Base-by-base conservation (phyloP, 2,888 invertebrate species). In the Oxyscelio sp. region DNA sequence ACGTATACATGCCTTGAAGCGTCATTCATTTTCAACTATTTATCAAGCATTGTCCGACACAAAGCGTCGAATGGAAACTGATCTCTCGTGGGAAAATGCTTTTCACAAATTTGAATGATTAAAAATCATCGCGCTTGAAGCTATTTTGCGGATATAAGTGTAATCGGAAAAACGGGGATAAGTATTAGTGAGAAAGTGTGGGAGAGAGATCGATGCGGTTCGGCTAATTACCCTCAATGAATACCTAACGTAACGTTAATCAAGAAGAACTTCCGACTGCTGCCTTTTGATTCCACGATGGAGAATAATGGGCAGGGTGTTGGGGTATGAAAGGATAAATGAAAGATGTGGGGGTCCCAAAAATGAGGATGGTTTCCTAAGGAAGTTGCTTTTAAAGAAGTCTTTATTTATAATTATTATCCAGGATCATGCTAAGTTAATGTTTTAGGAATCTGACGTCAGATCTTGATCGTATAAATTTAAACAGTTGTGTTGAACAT, bases 191-290 rank as follows among this genome's bases (percentile, higher is more conserved):
- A 61, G 21, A 71, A 61, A 50, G 65, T 68, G 13, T 17, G 43
- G 31, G 31, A 19, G 50, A 40, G 54, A 38, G 27, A 66, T 66
- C 63, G 38, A 54, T 56, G 74, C 24, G 70, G 78, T 78, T 74
- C 66, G 59, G 77, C 83, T 88, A 90, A 88, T 90, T 90, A 83
- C 81, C 83, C 77, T 75, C 85, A 87, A 90, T 89, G 85, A 90
- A 88, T 88, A 83, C 78, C 58, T 75, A 75, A 84, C 81, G 86
- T 85, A 56, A 73, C 81, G 85, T 88, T 89, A 87, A 90, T 88
- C 85, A 82, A 86, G 83, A 80, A 79, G 77, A 82, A 82, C 61
- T 78, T 87, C 22, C 50, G 84, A 48, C 77, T 19, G 48, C 61
- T 54, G 65, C 78, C 80, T 75, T 86, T 84, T 87, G 74, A 79